Conservation (phyloP, 1,140 invertebrate species). For the Ceratina calcarata region DNA sequence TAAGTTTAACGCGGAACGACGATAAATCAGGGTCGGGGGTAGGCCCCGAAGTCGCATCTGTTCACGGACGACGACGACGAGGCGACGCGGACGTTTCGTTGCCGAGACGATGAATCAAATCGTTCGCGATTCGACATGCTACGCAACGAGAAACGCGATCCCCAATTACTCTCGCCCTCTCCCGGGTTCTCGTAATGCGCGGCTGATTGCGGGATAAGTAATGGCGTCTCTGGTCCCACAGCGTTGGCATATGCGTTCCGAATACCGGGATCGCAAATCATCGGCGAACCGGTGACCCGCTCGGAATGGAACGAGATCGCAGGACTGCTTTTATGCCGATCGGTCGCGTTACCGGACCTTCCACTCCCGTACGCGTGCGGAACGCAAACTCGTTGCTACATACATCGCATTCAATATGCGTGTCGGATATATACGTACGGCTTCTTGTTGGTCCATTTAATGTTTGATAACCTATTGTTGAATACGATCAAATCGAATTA, state of each 20-base stretch:
- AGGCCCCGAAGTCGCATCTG: constrained; percentile 18
- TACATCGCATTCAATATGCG: neutral
- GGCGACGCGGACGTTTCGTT: neutral
- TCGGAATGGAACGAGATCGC: constrained; percentile 9
- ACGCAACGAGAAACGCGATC: constrained; percentile 41
- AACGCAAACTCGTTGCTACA: constrained; percentile 1
- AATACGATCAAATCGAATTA: too few species aligned
- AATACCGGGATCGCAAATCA: constrained; percentile 51
- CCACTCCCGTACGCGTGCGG: constrained; percentile 3
- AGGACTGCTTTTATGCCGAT: constrained; percentile 24
- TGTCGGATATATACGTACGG: neutral
- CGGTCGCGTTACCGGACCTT: constrained; percentile 1
- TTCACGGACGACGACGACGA: neutral
- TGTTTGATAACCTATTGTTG: too few species aligned
- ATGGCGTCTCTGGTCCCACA: constrained; percentile 35
- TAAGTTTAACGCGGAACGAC: constrained; percentile 48
- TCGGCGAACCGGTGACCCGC: constrained; percentile 19
- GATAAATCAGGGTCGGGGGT: constrained; percentile 51
- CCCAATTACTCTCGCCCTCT: constrained; percentile 49
- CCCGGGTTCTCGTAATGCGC: constrained; percentile 48
- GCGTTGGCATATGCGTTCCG: constrained; percentile 38
- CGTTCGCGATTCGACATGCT: constrained; percentile 43
- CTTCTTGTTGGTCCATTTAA: neutral
- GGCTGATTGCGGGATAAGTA: constrained; percentile 52
- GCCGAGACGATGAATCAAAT: constrained; percentile 33